Conservation (phyloP, 1,140 invertebrate genomes). For the Platyscapa corneri region DNA sequence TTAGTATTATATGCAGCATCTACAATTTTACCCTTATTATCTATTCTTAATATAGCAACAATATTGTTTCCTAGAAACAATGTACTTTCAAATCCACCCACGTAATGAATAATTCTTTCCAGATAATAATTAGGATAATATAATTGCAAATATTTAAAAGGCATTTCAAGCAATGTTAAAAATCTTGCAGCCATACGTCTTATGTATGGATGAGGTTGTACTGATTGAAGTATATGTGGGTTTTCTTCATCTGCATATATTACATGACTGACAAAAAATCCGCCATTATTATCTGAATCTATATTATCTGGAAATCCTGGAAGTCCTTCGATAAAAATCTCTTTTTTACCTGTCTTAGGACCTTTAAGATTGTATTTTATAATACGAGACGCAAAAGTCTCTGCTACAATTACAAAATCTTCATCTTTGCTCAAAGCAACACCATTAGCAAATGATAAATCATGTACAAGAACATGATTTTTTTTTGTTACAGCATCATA, state of each 20-base stretch:
- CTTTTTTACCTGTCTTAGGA: constrained; percentile 81
- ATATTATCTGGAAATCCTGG: constrained; percentile 90
- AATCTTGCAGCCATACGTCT: constrained; percentile 78
- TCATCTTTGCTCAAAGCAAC: constrained; percentile 84
- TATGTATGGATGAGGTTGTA: constrained; percentile 76
- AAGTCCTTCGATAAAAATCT: constrained; percentile 85
- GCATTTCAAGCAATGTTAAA: constrained; percentile 75
- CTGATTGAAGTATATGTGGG: constrained; percentile 71
- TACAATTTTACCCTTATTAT: constrained; percentile 81
- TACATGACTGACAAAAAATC: constrained; percentile 80
- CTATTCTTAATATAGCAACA: constrained; percentile 77
- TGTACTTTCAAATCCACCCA: constrained; percentile 72
- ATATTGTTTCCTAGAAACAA: constrained; percentile 67
- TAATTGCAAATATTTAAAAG: constrained; percentile 76
- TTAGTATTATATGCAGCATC: constrained; percentile 77
- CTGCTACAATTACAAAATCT: constrained; percentile 83
- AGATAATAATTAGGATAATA: constrained; percentile 77
- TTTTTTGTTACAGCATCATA: constrained; percentile 79
- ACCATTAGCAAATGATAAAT: constrained; percentile 88
- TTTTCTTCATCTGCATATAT: constrained; percentile 72
- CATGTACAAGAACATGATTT: constrained; percentile 80
- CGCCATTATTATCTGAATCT: constrained; percentile 79
- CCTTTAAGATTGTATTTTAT: constrained; percentile 85
- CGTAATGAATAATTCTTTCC: constrained; percentile 74
- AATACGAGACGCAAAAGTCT: constrained; percentile 76